These are phyloP conservation scores for Heliconius erato DNA, from an alignment of 2,888 invertebrate genomes.

Conservation along the genomic window DNA sequence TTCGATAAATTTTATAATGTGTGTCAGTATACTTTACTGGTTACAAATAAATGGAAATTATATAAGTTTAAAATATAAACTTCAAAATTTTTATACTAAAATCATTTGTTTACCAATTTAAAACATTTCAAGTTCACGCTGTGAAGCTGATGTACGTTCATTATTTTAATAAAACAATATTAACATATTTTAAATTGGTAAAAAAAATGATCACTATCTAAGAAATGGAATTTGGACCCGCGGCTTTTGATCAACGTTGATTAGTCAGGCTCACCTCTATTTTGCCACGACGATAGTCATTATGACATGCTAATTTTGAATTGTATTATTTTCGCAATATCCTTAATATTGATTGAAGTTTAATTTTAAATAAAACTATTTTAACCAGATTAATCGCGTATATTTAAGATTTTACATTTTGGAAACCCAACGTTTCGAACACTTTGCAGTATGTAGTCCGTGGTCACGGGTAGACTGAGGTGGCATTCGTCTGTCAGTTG, in stretches of 20 bases:
- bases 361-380: background rate
- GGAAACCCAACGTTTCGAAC: no score
- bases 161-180: background rate
- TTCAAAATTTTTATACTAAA: background rate
- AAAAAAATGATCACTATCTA: background rate
- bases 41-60: background rate
- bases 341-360: background rate
- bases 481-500: no score
- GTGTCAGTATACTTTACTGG: background rate
- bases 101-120: background rate
- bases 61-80: background rate
- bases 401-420: no score
- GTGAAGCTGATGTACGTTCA: background rate
- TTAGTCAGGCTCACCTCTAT: background rate
- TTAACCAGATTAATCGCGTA: no score
- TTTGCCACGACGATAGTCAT: background rate
- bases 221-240: background rate
- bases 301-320: background rate
- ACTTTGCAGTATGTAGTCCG: no score
- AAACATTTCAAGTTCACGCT: background rate
- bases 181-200: no score
- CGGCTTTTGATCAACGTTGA: background rate
- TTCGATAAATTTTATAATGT: no score
- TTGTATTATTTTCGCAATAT: background rate
- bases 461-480: no score